phyloP scores from a whole-genome alignment of 2,113 vertebrate species.

The Nothobranchius kuhntae region DNA sequence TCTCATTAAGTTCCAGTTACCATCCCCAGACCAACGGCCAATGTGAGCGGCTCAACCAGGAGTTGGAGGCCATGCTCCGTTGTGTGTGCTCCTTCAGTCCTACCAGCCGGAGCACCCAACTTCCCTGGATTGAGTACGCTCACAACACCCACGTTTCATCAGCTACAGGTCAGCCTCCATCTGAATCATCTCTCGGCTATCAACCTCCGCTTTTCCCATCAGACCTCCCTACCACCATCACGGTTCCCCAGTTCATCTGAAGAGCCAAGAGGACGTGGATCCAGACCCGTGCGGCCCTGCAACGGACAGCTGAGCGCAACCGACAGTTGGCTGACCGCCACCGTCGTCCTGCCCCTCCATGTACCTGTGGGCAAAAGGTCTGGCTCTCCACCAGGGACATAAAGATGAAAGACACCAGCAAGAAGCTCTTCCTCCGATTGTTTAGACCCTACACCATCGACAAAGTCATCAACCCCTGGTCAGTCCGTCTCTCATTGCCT shows the following conservation, averaged over 20 bases:
- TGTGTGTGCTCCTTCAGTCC: too few species aligned
- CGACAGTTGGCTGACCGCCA: neutral
- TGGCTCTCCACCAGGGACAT: neutral
- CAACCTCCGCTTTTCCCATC: neutral
- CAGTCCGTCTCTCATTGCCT: neutral
- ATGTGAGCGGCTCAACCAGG: too few species aligned
- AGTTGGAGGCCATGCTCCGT: too few species aligned
- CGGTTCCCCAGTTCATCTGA: neutral
- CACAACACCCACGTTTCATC: neutral
- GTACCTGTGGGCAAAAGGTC: neutral
- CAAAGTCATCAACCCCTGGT: neutral
- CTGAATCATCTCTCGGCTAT: neutral
- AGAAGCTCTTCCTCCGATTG: neutral
- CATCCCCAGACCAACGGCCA: too few species aligned
- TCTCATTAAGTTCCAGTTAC: too few species aligned
- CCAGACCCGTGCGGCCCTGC: too few species aligned
- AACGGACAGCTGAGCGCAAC: too few species aligned
- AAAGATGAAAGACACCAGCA: neutral
- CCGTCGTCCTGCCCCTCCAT: neutral
- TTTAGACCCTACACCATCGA: neutral
- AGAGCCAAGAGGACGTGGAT: too few species aligned
- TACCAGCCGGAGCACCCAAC: too few species aligned
- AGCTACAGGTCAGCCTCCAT: neutral
- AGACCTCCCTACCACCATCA: neutral
- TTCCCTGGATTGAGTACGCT: neutral